A percentile compares a stretch with the other conserved stretches of the same genome.
phyloP scores from a whole-genome alignment of 2,888 invertebrate genomes.

The Lasiommata megera region DNA sequence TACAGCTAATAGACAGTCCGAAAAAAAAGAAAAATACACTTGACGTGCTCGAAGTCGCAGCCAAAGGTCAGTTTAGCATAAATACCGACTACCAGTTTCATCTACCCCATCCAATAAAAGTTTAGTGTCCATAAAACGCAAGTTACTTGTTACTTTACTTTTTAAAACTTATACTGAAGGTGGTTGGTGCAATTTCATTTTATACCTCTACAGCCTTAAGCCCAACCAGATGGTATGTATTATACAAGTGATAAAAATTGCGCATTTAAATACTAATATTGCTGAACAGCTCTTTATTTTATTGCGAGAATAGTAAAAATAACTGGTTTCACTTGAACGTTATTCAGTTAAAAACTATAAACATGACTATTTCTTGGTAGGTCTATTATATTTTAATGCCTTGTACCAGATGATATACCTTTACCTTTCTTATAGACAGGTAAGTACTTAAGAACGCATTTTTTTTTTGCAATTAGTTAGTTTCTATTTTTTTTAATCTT shows the following conservation, averaged over 20 bases:
- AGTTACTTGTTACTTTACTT: neutral
- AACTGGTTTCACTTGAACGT: neutral
- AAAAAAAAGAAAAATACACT: too few relatives aligned
- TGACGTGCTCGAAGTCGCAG: too few relatives aligned
- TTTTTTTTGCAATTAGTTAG: too few relatives aligned
- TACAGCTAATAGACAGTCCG: too few relatives aligned
- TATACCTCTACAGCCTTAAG: slow-evolving; percentile 9
- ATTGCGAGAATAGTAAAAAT: slow-evolving; percentile 6
- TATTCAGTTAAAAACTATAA: neutral
- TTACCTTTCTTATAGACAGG: neutral
- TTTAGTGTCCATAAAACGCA: neutral
- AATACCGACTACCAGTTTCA: too few relatives aligned
- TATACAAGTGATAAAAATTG: neutral
- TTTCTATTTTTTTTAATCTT: too few relatives aligned
- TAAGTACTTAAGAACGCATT: too few relatives aligned
- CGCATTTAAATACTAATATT: slow-evolving; percentile 1
- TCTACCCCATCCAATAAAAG: neutral
- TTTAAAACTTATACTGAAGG: neutral
- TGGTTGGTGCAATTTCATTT: slow-evolving; percentile 2
- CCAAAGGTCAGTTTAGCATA: neutral
- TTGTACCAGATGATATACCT: neutral
- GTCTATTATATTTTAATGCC: neutral
- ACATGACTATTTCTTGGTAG: neutral
- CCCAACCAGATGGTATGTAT: slow-evolving; percentile 12
- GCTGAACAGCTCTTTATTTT: neutral